A percentile compares a stretch with the other conserved stretches of the same genome.
These are phyloP conservation scores for Falco rusticolus DNA, from an alignment of 2,797 vertebrate genomes.

Conservation along the genomic window DNA sequence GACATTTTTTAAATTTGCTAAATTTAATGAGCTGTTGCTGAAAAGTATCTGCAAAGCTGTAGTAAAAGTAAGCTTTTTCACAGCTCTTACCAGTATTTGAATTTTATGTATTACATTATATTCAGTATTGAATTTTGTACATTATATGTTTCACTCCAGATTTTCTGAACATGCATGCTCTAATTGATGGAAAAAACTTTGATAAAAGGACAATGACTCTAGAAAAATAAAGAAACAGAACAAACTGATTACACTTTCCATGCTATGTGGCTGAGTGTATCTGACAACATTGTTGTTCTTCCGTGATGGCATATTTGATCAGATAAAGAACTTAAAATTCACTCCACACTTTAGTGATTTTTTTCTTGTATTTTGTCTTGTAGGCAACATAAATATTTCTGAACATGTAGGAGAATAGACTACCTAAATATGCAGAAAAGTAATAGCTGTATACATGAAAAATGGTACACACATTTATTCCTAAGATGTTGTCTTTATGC, in stretches of 20 bases:
- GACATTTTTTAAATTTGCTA: not conserved
- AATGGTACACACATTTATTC: not conserved
- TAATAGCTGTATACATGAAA: not conserved
- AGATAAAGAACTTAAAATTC: not conserved
- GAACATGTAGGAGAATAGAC: not conserved
- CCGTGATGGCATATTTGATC: not conserved
- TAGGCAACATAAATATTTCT: not conserved
- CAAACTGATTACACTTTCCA: not conserved
- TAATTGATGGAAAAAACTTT: not conserved
- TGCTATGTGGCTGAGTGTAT: not conserved
- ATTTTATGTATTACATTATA: not conserved
- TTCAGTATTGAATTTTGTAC: not conserved
- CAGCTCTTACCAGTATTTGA: not conserved
- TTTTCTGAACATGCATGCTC: not conserved
- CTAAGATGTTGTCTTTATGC: not conserved
- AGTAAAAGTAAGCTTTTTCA: not conserved
- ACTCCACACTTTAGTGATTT: not conserved
- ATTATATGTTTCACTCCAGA: fast-evolving
- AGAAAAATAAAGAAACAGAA: not conserved
- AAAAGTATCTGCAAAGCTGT: not conserved
- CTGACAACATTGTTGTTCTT: not conserved
- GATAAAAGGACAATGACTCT: not conserved
- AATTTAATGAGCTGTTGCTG: not conserved
- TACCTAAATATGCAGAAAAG: not conserved
- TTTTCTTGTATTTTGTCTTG: not conserved